Conservation (phyloP, 1,140 invertebrate species). For the Diachasmimorpha longicaudata region DNA sequence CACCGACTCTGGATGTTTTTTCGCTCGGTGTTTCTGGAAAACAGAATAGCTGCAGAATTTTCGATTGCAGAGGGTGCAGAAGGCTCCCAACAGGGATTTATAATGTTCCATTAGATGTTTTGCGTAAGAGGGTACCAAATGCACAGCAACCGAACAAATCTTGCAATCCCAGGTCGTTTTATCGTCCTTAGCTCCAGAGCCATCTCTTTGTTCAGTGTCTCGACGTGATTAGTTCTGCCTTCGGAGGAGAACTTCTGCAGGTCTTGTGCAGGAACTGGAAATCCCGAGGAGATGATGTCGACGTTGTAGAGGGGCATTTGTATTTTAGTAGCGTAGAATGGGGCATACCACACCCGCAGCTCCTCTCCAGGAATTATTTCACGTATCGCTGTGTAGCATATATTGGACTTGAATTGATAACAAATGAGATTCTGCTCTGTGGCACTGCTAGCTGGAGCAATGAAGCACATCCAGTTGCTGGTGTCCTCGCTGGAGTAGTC, state of each 20-base stretch:
- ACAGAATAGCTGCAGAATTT: constrained; percentile 28
- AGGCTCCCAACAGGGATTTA: constrained; percentile 33
- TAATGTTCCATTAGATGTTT: constrained; percentile 50
- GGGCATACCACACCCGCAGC: too few relatives aligned
- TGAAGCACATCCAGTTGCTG: too few relatives aligned
- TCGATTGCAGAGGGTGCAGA: constrained; percentile 34
- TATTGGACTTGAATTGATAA: too few relatives aligned
- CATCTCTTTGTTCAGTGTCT: constrained; percentile 13
- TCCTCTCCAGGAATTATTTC: too few relatives aligned
- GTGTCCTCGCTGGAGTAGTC: too few relatives aligned
- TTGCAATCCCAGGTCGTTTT: constrained; percentile 34
- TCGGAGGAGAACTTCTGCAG: neutral
- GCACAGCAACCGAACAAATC: constrained; percentile 22
- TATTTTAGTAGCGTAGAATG: too few relatives aligned
- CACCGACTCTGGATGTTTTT: constrained; percentile 20
- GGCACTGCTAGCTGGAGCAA: too few relatives aligned
- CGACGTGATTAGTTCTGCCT: neutral
- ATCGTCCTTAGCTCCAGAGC: constrained; percentile 27
- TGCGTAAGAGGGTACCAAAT: constrained; percentile 40
- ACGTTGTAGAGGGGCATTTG: constrained; percentile 39
- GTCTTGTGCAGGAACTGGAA: neutral
- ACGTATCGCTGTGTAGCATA: too few relatives aligned
- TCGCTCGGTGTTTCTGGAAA: constrained; percentile 27
- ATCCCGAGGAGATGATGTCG: neutral
- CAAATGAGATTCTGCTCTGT: too few relatives aligned